Percentiles rank a stretch among this genome's conserved stretches.
Conservation (phyloP, 1,140 invertebrate genomes). For the Pteromalus puparum region DNA sequence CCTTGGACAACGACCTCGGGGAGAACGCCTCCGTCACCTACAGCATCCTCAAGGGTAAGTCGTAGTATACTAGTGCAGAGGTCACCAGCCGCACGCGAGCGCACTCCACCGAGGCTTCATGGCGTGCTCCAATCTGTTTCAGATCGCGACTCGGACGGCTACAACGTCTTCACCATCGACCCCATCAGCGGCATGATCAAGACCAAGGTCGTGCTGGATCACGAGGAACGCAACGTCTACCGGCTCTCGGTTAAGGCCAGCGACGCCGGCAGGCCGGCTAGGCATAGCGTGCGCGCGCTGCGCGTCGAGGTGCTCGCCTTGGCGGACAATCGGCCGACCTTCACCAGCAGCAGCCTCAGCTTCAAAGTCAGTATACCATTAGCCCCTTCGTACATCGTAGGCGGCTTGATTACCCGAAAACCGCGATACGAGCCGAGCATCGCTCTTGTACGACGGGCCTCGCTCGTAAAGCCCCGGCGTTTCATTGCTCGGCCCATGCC, state of each 20-base stretch:
- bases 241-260: slow-evolving; percentile 89
- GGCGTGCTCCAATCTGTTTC: slow-evolving; percentile 46
- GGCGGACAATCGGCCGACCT: slow-evolving; percentile 93
- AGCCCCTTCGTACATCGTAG: too few relatives aligned
- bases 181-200: slow-evolving; percentile 89
- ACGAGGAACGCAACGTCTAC: slow-evolving; percentile 92
- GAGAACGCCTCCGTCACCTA: slow-evolving; percentile 93
- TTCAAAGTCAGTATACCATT: slow-evolving; percentile 76
- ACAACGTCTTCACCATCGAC: slow-evolving; percentile 90
- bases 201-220: slow-evolving; percentile 91
- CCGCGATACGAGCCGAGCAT: background rate
- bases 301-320: slow-evolving; percentile 92
- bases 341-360: slow-evolving; percentile 90
- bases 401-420: slow-evolving; percentile 13
- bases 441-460: too few relatives aligned
- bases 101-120: background rate
- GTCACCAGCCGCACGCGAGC: background rate
- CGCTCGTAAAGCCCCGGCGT: background rate
- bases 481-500: background rate
- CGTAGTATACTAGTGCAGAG: background rate
- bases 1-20: slow-evolving; percentile 90
- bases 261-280: slow-evolving; percentile 88
- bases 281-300: slow-evolving; percentile 86
- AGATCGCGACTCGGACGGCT: slow-evolving; percentile 87
- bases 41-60: slow-evolving; percentile 85